phyloP scores from a whole-genome alignment of 2,797 vertebrate species.

The Poeciliopsis presidionis region DNA sequence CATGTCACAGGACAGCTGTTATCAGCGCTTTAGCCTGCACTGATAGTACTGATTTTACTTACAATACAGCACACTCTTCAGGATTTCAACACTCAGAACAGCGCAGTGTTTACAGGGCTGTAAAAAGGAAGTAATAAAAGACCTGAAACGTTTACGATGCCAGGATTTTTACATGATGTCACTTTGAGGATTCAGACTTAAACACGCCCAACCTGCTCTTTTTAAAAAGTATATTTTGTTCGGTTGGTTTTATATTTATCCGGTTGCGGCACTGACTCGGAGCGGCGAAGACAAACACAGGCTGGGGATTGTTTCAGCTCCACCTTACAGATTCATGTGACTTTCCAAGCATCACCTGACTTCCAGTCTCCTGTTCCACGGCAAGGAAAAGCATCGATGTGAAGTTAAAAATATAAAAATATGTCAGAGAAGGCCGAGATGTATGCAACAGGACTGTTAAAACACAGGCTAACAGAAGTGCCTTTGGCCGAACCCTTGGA shows the following conservation, averaged over 20 bases:
- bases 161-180: slow-evolving; percentile 24
- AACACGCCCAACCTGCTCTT: slow-evolving; percentile 41
- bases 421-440: slow-evolving; percentile 37
- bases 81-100: slow-evolving; percentile 29
- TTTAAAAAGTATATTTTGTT: neutral
- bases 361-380: slow-evolving; percentile 62
- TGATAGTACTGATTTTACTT: slow-evolving; percentile 38
- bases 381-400: slow-evolving; percentile 48
- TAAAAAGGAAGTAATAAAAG: slow-evolving; percentile 19
- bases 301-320: slow-evolving; percentile 67
- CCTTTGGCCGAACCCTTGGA: slow-evolving; percentile 54
- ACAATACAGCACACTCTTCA: slow-evolving; percentile 22
- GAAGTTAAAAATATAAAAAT: slow-evolving; percentile 59
- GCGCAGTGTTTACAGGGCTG: slow-evolving; percentile 8
- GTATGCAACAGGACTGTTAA: slow-evolving; percentile 15
- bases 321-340: slow-evolving; percentile 80
- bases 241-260: slow-evolving; percentile 3
- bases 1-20: slow-evolving; percentile 51
- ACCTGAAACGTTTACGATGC: slow-evolving; percentile 29
- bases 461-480: slow-evolving; percentile 46
- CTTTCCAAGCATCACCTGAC: slow-evolving; percentile 76
- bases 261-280: slow-evolving; percentile 46
- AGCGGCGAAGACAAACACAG: slow-evolving; percentile 69
- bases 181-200: slow-evolving; percentile 28
- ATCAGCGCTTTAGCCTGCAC: slow-evolving; percentile 33